phyloP scores from a whole-genome alignment of 2,113 vertebrate genomes.

The Sinocyclocheilus rhinocerous region DNA sequence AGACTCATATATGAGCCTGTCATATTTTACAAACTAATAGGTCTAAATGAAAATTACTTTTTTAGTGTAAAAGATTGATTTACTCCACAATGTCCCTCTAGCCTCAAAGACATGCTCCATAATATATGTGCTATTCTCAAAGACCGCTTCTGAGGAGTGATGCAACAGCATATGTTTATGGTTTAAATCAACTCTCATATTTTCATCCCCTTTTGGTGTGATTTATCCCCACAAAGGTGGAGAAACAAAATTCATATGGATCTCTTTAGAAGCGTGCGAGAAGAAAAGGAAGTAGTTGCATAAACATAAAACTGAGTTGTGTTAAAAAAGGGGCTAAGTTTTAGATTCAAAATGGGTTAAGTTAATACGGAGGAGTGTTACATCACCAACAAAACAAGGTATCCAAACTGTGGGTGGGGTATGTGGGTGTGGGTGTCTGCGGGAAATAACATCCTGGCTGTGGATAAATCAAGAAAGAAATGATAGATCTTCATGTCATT shows the following conservation, averaged over 20 bases:
- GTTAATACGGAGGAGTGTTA: conserved; percentile 33
- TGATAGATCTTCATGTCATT: conserved; percentile 14
- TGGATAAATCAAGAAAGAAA: conserved; percentile 37
- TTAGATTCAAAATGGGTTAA: conserved; percentile 27
- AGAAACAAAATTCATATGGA: conserved; percentile 4
- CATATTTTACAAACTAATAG: conserved; percentile 67
- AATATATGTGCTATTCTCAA: background rate
- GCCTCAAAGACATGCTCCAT: background rate
- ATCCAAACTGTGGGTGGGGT: conserved; percentile 42
- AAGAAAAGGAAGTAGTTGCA: conserved; percentile 13
- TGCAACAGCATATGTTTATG: conserved; percentile 10
- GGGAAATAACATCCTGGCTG: conserved; percentile 42
- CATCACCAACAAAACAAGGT: conserved; percentile 46
- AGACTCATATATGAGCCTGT: conserved; percentile 73
- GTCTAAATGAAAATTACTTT: conserved; percentile 57
- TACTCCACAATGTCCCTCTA: conserved; percentile 20
- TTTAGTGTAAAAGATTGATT: conserved; percentile 19
- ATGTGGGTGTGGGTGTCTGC: conserved; percentile 14
- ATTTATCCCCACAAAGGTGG: background rate
- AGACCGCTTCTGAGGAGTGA: background rate
- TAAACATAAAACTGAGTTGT: background rate
- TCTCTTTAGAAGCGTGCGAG: background rate
- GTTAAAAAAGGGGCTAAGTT: conserved; percentile 1
- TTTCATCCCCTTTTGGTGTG: background rate
- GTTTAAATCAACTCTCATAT: conserved; percentile 19